A percentile compares a stretch with the other conserved stretches of the same genome.
Evolutionary conservation across 2,888 invertebrate genomes (phyloP).

Genomic region (Aleiodes testaceus): DNA sequence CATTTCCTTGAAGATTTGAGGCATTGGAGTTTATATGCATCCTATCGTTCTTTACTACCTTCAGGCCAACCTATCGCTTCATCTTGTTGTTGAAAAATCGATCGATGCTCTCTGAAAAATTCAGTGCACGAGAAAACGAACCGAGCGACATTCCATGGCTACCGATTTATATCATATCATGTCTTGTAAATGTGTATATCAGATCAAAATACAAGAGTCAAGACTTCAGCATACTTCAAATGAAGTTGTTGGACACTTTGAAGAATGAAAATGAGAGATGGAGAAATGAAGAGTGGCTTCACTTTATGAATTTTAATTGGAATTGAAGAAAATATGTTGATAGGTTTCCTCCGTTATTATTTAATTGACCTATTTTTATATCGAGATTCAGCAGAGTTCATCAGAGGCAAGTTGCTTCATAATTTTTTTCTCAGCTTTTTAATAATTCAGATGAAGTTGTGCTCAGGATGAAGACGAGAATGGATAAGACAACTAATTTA

Average conservation of each 20-base stretch:
- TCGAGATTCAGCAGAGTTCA: background rate
- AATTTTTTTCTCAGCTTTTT: background rate
- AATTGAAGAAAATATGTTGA: background rate
- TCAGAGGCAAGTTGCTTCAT: background rate
- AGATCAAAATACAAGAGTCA: conserved; percentile 5
- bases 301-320: background rate
- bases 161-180: conserved; percentile 16
- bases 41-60: background rate
- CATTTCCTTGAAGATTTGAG: background rate
- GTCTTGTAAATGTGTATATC: background rate
- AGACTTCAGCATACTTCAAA: conserved; percentile 7
- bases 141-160: background rate
- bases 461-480: conserved; percentile 48
- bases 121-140: background rate
- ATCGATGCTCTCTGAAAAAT: background rate
- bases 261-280: background rate
- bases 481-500: conserved; percentile 59
- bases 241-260: conserved; percentile 21
- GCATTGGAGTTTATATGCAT: background rate
- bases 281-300: too few species aligned
- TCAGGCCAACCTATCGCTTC: background rate
- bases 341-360: background rate
- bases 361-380: background rate
- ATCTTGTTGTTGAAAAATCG: conserved; percentile 16
- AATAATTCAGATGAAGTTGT: conserved; percentile 53